Percentiles rank a stretch among this genome's conserved stretches.
Evolutionary conservation across 2,797 vertebrate species (phyloP).

Genomic region (Allobates femoralis): DNA sequence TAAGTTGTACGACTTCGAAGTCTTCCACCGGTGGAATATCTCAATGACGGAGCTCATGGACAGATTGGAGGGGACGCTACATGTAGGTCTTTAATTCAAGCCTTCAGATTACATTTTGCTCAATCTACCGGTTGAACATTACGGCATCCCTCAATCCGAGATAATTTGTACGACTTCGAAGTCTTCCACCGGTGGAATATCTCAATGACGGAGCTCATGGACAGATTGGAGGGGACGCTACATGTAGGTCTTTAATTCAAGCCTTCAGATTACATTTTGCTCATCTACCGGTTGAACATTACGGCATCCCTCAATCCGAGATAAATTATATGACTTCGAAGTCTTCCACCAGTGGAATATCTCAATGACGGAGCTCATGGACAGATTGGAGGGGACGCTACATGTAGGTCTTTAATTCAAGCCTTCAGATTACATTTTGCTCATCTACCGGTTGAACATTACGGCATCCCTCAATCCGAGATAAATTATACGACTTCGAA

Average conservation of each 20-base stretch:
- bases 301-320: not conserved
- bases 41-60: conserved; percentile 41
- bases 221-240: conserved; percentile 22
- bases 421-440: not conserved
- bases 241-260: conserved; percentile 9
- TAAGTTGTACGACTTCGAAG: conserved; percentile 7
- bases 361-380: conserved; percentile 45
- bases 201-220: conserved; percentile 43
- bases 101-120: no score
- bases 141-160: not conserved
- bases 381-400: conserved; percentile 20
- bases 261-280: no score
- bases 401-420: conserved; percentile 7
- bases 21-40: no score
- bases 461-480: not conserved
- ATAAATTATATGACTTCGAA: not conserved
- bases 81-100: conserved; percentile 12
- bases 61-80: conserved; percentile 19
- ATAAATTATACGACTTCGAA: not conserved
- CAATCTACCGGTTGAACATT: no score
- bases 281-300: no score
- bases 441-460: conserved; percentile 14
- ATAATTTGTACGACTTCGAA: conserved; percentile 8
- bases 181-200: no score
- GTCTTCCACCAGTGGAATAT: conserved; percentile 16